These are phyloP conservation scores for Leucosticte australis DNA, from an alignment of 2,113 vertebrate species.

Conservation along the genomic window DNA sequence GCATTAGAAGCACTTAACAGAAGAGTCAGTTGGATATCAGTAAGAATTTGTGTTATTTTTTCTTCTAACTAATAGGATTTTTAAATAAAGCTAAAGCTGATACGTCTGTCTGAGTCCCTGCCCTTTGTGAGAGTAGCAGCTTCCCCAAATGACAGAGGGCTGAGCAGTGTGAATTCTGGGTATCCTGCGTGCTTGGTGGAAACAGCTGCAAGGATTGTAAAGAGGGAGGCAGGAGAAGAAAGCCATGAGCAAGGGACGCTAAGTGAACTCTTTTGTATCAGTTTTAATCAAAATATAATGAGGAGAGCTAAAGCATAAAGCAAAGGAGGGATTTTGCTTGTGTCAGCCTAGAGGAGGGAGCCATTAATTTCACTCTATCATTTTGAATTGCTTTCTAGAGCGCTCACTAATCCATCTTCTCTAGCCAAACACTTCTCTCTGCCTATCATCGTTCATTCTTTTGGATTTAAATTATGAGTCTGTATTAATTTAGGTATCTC, in stretches of 20 bases:
- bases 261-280: neutral
- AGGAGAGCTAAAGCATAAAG: neutral
- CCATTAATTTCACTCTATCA: conserved; percentile 38
- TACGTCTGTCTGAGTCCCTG: neutral
- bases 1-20: conserved; percentile 9
- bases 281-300: conserved; percentile 42
- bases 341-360: conserved; percentile 43
- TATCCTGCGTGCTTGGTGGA: neutral
- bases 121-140: neutral
- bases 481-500: neutral
- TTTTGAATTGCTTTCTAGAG: conserved; percentile 24
- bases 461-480: neutral
- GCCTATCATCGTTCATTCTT: neutral
- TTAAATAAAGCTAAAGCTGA: conserved; percentile 8
- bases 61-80: conserved; percentile 12
- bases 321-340: conserved; percentile 28
- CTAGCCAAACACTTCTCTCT: conserved; percentile 16
- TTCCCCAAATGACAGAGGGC: neutral
- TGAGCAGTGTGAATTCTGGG: neutral
- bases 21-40: conserved; percentile 10
- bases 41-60: conserved; percentile 31
- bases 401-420: conserved; percentile 14
- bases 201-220: neutral
- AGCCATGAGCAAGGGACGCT: neutral
- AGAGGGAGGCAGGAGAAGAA: neutral